Percentiles rank a stretch among this genome's conserved stretches.
These are phyloP conservation scores for Casuarius casuarius DNA, from an alignment of 2,113 vertebrate genomes.

Conservation along the genomic window DNA sequence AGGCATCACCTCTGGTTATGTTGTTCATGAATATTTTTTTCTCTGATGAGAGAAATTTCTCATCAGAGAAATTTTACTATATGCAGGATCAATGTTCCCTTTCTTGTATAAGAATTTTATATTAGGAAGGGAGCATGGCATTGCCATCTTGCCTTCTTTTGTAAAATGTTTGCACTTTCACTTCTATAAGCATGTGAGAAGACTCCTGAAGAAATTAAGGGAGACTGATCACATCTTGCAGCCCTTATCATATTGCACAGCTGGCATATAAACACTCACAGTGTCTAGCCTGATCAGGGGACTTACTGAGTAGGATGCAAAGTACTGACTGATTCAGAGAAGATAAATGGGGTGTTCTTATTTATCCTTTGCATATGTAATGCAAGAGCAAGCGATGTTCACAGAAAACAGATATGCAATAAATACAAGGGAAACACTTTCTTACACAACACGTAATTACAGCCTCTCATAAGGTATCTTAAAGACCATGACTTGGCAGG, in stretches of 20 bases:
- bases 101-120: background rate
- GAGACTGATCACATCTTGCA: background rate
- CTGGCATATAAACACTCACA: background rate
- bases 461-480: background rate
- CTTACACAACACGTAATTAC: background rate
- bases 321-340: background rate
- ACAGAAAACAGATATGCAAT: background rate
- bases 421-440: background rate
- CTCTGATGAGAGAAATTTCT: background rate
- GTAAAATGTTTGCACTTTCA: background rate
- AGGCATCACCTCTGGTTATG: background rate
- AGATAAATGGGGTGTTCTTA: background rate
- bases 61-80: background rate
- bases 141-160: background rate
- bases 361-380: background rate
- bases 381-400: background rate
- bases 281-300: background rate
- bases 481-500: background rate
- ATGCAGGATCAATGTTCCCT: rapidly evolving
- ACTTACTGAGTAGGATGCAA: background rate
- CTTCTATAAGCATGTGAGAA: background rate
- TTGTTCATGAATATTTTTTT: background rate
- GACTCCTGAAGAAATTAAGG: background rate
- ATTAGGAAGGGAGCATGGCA: background rate
- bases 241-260: rapidly evolving